Conservation (phyloP, 1,140 invertebrate species). For the Zaprionus vittiger region DNA sequence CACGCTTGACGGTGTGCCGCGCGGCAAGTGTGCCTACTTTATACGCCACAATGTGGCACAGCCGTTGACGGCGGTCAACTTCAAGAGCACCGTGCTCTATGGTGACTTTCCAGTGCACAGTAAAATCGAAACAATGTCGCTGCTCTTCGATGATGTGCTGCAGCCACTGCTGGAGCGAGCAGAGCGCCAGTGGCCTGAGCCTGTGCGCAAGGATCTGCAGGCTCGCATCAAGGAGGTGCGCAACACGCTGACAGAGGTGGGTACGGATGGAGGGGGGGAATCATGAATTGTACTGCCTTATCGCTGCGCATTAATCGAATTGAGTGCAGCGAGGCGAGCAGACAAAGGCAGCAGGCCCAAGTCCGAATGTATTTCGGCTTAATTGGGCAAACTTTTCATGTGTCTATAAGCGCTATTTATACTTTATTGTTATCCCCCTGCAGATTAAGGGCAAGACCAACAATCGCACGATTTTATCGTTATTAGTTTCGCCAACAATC, state of each 20-base stretch:
- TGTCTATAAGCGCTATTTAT: conserved; percentile 69
- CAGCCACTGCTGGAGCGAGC: conserved; percentile 88
- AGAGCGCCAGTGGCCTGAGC: conserved; percentile 88
- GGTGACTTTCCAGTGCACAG: conserved; percentile 91
- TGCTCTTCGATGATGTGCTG: conserved; percentile 91
- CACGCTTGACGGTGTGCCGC: conserved; percentile 81
- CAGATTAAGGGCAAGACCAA: conserved; percentile 84
- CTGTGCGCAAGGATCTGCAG: conserved; percentile 89
- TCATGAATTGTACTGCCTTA: conserved; percentile 26
- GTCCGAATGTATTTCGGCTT: conserved; percentile 64
- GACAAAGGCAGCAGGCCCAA: conserved; percentile 38
- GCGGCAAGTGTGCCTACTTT: conserved; percentile 89
- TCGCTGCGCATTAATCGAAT: conserved; percentile 76
- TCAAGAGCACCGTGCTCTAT: conserved; percentile 87
- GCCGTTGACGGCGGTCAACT: conserved; percentile 86
- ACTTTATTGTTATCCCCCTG: conserved; percentile 74
- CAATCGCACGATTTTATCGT: conserved; percentile 84
- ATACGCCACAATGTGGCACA: conserved; percentile 86
- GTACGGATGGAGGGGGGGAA: not conserved
- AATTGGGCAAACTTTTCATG: conserved; percentile 82
- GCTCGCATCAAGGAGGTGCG: conserved; percentile 89
- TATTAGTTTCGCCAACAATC: conserved; percentile 83
- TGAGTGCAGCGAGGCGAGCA: conserved; percentile 58
- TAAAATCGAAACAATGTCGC: conserved; percentile 86
- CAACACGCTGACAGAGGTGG: conserved; percentile 88